Conservation (phyloP, 1,140 invertebrate genomes). For the Drosophila tropicalis region DNA sequence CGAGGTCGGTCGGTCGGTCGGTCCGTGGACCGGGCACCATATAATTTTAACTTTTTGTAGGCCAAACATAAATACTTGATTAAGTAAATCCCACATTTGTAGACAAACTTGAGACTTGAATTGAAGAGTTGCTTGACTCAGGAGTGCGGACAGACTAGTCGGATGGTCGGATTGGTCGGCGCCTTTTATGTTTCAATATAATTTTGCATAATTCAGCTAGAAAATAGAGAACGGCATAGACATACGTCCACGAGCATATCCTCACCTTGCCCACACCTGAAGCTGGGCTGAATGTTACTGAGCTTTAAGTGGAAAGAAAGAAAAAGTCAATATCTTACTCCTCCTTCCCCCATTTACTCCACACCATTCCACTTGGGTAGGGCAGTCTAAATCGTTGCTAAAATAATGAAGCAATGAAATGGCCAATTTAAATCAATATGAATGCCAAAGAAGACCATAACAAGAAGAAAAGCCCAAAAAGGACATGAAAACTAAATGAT, state of each 20-base stretch:
- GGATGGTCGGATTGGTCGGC: not conserved
- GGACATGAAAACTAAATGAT: constrained; percentile 3
- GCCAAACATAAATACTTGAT: constrained; percentile 71
- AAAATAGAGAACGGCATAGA: constrained; percentile 29
- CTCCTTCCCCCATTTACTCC: not conserved
- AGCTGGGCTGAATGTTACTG: constrained; percentile 11
- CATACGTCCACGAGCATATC: constrained; percentile 14
- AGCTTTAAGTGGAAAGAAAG: constrained; percentile 12
- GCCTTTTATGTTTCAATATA: constrained; percentile 48
- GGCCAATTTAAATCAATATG: constrained; percentile 72
- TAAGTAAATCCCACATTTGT: constrained; percentile 71
- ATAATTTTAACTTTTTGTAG: constrained; percentile 70
- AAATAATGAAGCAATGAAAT: constrained; percentile 74
- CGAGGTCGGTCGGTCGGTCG: constrained; percentile 8
- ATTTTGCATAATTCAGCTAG: constrained; percentile 53
- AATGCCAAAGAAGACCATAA: not conserved
- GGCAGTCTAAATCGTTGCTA: not conserved
- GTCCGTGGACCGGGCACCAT: constrained; percentile 44
- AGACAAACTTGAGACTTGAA: constrained; percentile 57
- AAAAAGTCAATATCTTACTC: not conserved
- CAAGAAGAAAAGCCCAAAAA: not conserved
- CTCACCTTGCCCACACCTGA: not conserved
- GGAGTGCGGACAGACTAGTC: not conserved
- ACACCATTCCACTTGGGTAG: not conserved
- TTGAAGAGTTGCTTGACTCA: constrained; percentile 9